These are phyloP conservation scores for Emberiza fucata DNA, from an alignment of 2,113 vertebrate species.

Conservation along the genomic window DNA sequence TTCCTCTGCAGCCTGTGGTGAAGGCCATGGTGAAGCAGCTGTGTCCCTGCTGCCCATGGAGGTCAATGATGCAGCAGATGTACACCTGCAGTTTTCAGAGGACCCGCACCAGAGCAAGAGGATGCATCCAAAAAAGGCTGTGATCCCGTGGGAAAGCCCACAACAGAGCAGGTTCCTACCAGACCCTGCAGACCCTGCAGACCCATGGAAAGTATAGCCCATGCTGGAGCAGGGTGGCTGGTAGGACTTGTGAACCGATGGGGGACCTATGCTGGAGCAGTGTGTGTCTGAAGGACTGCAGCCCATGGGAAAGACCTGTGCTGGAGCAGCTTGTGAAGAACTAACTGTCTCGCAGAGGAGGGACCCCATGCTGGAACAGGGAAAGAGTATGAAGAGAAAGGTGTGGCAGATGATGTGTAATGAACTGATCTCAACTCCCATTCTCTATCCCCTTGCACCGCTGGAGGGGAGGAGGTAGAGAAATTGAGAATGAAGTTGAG, in stretches of 20 bases:
- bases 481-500: neutral
- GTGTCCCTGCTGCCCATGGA: neutral
- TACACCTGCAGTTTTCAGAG: neutral
- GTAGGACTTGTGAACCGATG: neutral
- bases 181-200: neutral
- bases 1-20: accelerated
- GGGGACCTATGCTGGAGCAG: neutral
- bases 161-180: neutral
- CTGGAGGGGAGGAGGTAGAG: neutral
- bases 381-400: neutral
- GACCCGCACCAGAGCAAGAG: too few species aligned
- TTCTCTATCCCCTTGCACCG: neutral
- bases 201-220: neutral
- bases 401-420: too few species aligned
- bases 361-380: neutral
- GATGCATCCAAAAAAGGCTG: neutral
- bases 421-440: neutral
- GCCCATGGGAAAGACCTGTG: neutral
- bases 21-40: neutral
- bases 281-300: neutral
- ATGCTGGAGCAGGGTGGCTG: neutral
- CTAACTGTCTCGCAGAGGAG: neutral
- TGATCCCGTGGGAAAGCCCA: neutral
- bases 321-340: neutral
- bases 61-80: neutral